Percentiles rank a stretch among this genome's conserved stretches.
Evolutionary conservation across 2,797 vertebrate genomes (phyloP).

Genomic region (Carapus acus): DNA sequence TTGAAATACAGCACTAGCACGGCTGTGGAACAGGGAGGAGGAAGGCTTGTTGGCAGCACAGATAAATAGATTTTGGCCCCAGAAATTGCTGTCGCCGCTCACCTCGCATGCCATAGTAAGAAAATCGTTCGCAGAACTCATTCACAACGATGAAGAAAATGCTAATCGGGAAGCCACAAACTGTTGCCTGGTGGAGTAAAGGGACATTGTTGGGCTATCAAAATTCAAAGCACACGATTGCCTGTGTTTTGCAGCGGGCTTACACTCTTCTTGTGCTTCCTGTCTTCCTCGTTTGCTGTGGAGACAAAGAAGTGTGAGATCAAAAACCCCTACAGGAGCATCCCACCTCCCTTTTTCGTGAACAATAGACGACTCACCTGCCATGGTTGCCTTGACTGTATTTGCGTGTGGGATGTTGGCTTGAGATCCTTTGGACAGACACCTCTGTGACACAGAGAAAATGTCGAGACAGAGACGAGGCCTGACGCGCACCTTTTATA

Average conservation of each 20-base stretch:
- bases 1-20: conserved; percentile 89
- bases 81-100: conserved; percentile 20
- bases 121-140: conserved; percentile 94
- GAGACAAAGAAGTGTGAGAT: not conserved
- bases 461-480: conserved; percentile 5
- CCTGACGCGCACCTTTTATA: conserved; percentile 35
- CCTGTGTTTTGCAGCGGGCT: too few relatives aligned
- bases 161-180: conserved; percentile 80
- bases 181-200: conserved; percentile 14
- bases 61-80: not conserved
- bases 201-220: not conserved
- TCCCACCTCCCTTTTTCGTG: not conserved
- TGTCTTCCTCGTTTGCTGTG: conserved; percentile 52
- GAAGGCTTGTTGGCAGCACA: not conserved
- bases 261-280: conserved; percentile 46
- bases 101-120: conserved; percentile 98
- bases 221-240: too few relatives aligned
- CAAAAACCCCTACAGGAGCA: not conserved
- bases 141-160: conserved; percentile 92
- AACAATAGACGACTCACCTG: conserved; percentile 60
- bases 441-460: conserved; percentile 44
- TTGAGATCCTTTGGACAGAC: conserved; percentile 10
- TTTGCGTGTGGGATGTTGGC: too few relatives aligned
- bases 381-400: conserved; percentile 54
- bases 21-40: conserved; percentile 61